Percentiles rank a stretch among this genome's conserved stretches.
These are phyloP conservation scores for Chelonus formosanus DNA, from an alignment of 2,888 invertebrate genomes.

Conservation along the genomic window DNA sequence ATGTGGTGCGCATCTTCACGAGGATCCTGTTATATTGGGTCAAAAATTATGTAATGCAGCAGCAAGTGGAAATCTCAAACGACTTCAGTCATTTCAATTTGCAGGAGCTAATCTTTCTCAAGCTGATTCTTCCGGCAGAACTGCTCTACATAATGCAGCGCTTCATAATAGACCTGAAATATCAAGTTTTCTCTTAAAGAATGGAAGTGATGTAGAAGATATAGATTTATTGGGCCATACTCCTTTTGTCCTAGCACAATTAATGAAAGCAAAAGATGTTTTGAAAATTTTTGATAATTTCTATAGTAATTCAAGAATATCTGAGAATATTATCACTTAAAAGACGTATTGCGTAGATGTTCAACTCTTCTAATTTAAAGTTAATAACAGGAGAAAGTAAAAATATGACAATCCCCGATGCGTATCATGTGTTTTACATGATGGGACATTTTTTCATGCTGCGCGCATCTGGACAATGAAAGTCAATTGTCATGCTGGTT, in stretches of 20 bases:
- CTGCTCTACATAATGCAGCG: conserved; percentile 76
- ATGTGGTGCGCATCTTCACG: conserved; percentile 80
- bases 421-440: conserved; percentile 15
- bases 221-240: conserved; percentile 66
- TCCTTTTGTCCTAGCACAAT: conserved; percentile 16
- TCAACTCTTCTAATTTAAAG: too few relatives aligned
- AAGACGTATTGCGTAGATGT: too few relatives aligned
- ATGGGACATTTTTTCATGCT: conserved; percentile 37
- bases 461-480: conserved; percentile 37
- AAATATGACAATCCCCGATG: conserved; percentile 33
- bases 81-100: conserved; percentile 71
- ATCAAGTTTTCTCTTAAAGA: conserved; percentile 68
- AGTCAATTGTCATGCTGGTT: conserved; percentile 37
- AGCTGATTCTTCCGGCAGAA: conserved; percentile 72
- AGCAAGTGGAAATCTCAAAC: conserved; percentile 68
- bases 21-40: conserved; percentile 69
- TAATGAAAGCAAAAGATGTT: not conserved
- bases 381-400: conserved; percentile 36
- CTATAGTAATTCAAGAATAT: too few relatives aligned
- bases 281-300: too few relatives aligned
- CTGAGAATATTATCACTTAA: too few relatives aligned
- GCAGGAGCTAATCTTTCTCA: conserved; percentile 76
- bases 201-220: conserved; percentile 68
- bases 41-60: conserved; percentile 77
- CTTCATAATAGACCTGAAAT: conserved; percentile 68